Evolutionary conservation across 1,140 invertebrate species (phyloP).

Genomic region (Aricia agestis): DNA sequence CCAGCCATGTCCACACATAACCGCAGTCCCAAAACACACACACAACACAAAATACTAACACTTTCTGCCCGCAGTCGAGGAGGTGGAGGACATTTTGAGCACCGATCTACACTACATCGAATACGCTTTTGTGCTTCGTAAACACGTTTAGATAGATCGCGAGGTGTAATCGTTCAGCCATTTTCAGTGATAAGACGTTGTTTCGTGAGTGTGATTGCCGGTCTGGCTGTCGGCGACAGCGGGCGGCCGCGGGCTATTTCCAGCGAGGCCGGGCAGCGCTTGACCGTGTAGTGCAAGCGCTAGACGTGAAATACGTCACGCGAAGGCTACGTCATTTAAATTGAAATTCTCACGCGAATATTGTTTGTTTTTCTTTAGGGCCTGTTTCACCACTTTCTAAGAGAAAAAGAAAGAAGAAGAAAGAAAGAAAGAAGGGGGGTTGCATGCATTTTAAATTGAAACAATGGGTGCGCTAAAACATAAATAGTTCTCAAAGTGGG

Average conservation of each 20-base stretch:
- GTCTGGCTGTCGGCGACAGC: slow-evolving; percentile 57
- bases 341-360: not conserved
- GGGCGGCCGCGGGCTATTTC: slow-evolving; percentile 49
- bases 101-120: slow-evolving; percentile 48
- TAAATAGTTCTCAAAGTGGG: too few relatives aligned
- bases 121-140: slow-evolving; percentile 53
- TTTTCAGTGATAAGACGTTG: slow-evolving; percentile 67
- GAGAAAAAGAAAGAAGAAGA: too few relatives aligned
- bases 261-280: slow-evolving; percentile 57
- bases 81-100: slow-evolving; percentile 60
- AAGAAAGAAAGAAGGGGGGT: too few relatives aligned
- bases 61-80: slow-evolving; percentile 51
- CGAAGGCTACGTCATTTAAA: not conserved
- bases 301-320: not conserved
- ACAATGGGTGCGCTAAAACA: too few relatives aligned
- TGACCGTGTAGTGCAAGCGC: slow-evolving; percentile 37
- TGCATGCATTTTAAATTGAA: too few relatives aligned
- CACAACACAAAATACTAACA: slow-evolving; percentile 48
- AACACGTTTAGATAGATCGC: slow-evolving; percentile 49
- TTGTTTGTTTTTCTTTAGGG: not conserved
- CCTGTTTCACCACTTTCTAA: too few relatives aligned
- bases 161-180: slow-evolving; percentile 57
- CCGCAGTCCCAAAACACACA: not conserved
- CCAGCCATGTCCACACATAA: slow-evolving; percentile 4
- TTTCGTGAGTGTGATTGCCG: slow-evolving; percentile 51